Conservation (phyloP, 2,113 vertebrate species). For the Myrmecobius fasciatus region DNA sequence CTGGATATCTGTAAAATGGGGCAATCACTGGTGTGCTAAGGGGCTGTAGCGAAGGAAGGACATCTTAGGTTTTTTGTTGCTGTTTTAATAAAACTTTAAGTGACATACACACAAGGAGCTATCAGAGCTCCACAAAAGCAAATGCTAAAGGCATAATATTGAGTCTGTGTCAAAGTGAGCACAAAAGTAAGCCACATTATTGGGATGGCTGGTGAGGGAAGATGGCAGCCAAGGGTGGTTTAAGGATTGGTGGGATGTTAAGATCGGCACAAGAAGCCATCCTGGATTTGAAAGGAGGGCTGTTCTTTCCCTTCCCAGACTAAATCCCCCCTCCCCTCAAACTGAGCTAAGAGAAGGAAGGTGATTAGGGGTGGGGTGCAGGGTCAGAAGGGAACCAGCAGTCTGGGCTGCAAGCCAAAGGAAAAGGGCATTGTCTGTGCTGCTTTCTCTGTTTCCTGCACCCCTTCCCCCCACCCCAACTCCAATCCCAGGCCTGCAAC, state of each 20-base stretch:
- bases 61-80: not conserved
- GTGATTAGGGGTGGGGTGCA: constrained; percentile 40
- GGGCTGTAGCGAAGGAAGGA: not conserved
- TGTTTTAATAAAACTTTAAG: not conserved
- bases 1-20: not conserved
- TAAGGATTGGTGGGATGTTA: not conserved
- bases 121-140: not conserved
- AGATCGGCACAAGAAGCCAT: not conserved
- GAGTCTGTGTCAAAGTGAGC: not conserved
- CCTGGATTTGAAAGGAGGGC: not conserved
- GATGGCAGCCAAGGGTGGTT: not conserved
- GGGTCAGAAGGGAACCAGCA: constrained; percentile 53
- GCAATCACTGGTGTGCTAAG: not conserved
- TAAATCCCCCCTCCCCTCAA: not conserved
- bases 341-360: constrained; percentile 14
- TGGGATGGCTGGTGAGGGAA: not conserved
- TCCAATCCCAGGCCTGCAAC: not conserved
- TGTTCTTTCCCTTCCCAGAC: not conserved
- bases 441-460: constrained; percentile 67
- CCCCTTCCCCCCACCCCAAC: not conserved
- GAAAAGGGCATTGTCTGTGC: constrained; percentile 70
- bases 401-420: constrained; percentile 37
- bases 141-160: not conserved
- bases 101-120: not conserved
- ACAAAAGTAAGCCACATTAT: not conserved